Conservation (phyloP, 2,888 invertebrate genomes). For the Subacronicta megacephala region DNA sequence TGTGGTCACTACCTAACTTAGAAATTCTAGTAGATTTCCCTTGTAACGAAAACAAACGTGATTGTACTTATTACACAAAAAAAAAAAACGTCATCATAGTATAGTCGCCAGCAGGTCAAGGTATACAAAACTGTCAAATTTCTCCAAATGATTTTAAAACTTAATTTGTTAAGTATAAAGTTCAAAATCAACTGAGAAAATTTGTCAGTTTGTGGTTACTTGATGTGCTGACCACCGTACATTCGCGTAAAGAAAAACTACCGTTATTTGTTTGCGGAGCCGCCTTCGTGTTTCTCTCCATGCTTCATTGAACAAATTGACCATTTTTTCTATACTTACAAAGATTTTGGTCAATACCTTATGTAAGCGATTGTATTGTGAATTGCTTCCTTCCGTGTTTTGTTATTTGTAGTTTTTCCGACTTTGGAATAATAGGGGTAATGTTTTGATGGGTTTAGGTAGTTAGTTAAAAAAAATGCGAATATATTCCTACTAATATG, state of each 20-base stretch:
- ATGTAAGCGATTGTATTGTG: constrained; percentile 13
- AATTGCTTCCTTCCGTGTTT: constrained; percentile 38
- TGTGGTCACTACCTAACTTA: too few species aligned
- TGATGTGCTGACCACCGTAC: too few species aligned
- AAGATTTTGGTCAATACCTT: constrained; percentile 24
- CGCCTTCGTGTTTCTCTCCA: constrained; percentile 7
- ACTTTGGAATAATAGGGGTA: neutral
- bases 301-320: constrained; percentile 16
- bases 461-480: too few species aligned
- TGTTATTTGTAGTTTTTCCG: constrained; percentile 7
- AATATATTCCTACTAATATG: too few species aligned
- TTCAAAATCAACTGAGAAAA: too few species aligned
- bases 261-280: constrained; percentile 4
- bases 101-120: too few species aligned
- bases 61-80: neutral
- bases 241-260: constrained; percentile 9
- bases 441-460: neutral
- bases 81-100: neutral
- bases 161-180: too few species aligned
- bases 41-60: neutral
- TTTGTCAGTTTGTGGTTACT: too few species aligned
- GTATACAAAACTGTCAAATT: too few species aligned
- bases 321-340: constrained; percentile 15
- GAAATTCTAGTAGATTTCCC: neutral
- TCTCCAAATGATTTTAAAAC: too few species aligned